Evolutionary conservation across 1,140 invertebrate genomes (phyloP), one percentile per base, ranked within the genome.

Genomic region (Panagrolaimus sp.): DNA sequence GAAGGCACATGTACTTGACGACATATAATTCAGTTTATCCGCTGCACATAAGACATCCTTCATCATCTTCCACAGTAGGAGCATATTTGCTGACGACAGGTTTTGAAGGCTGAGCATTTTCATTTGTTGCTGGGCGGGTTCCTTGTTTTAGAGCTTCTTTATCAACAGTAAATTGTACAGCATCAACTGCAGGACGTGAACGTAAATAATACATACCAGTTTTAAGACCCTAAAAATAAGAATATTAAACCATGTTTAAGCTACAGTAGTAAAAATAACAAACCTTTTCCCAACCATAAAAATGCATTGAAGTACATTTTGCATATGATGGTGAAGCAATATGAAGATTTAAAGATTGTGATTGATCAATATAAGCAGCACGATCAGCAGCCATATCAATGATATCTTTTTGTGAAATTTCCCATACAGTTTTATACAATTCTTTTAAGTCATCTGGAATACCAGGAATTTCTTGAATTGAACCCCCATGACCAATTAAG

Each of bases 141-240:
- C 20, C 27, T 20, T 51, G 16, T 38, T 57, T 23, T 27, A 51
- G 42, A 16, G 9, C 38, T 27, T 16, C 5, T 42, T 67, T 67
- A n/a, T 96, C 92, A 0, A 98, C 92, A 14, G 94, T 96, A 83
- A 98, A 97, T 83, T 98, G 92, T 77, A 97, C 92, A 5, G 94
- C 92, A 82, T 92, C 90, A 1, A 91, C 93, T 5, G 94, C 93
- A 5, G 95, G 91, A 79, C 95, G 96, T 0, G 92, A 97, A 42
- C 94, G 87, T 67, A 98, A 86, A 84, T 98, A 98, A 84, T 98
- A 98, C 93, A 98, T 96, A 47, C 95, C 95, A 20, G 95, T 98
- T 85, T 98, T 98, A 14, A 98, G 86, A 7, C 95, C 90, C 89
- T 90, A 63, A 71, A 69, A 9, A 8, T n/a, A 20, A 4, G n/a